Percentiles rank a stretch among this genome's conserved stretches.
These are phyloP conservation scores for Drosophila histrio DNA, from an alignment of 2,888 invertebrate species.

Conservation along the genomic window DNA sequence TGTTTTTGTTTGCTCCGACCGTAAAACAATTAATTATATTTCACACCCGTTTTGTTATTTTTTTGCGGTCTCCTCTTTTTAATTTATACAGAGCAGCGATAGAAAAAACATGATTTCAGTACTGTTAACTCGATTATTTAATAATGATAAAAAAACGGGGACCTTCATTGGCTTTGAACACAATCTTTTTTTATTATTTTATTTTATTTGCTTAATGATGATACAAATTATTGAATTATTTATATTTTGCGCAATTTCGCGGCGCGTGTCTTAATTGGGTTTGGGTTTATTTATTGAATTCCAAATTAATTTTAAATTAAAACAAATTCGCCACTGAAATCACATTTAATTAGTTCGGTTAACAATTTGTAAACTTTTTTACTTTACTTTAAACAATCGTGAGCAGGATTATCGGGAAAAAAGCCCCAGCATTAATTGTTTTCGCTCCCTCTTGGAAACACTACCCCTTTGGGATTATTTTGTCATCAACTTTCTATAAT, in stretches of 20 bases:
- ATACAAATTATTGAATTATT: constrained; percentile 59
- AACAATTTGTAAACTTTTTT: constrained; percentile 31
- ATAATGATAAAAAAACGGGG: constrained; percentile 15
- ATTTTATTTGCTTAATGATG: constrained; percentile 51
- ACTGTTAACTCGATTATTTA: constrained; percentile 56
- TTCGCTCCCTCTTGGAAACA: neutral
- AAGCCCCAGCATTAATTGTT: constrained; percentile 31
- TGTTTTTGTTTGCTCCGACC: constrained; percentile 6
- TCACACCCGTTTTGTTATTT: constrained; percentile 31
- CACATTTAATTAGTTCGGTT: constrained; percentile 66
- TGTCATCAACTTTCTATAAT: constrained; percentile 31
- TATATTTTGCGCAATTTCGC: constrained; percentile 45
- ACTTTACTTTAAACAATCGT: neutral
- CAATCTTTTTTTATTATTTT: constrained; percentile 5
- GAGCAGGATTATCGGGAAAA: constrained; percentile 36
- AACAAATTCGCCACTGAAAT: constrained; percentile 62
- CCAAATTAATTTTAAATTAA: constrained; percentile 63
- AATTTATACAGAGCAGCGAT: constrained; percentile 38
- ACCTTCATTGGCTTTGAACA: constrained; percentile 16
- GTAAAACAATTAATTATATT: constrained; percentile 58
- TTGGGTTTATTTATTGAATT: constrained; percentile 63
- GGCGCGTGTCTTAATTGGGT: constrained; percentile 51
- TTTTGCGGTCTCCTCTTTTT: constrained; percentile 22
- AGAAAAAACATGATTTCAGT: constrained; percentile 30
- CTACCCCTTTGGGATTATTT: constrained; percentile 10